Evolutionary conservation across 2,113 vertebrate genomes (phyloP).

Genomic region (Sander vitreus): DNA sequence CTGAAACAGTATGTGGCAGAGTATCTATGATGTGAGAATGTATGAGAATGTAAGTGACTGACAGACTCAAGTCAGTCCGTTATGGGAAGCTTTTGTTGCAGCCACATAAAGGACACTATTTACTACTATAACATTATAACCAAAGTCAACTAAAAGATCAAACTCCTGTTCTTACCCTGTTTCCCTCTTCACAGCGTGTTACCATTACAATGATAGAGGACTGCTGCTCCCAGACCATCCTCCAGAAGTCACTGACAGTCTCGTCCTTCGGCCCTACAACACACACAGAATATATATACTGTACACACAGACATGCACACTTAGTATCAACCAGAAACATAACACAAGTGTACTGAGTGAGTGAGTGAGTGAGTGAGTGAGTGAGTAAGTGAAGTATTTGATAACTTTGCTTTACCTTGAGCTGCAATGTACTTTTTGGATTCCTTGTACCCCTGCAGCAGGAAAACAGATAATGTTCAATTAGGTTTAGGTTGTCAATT

Average conservation of each 20-base stretch:
- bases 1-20: background rate
- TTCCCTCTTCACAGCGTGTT: slow-evolving; percentile 96
- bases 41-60: background rate
- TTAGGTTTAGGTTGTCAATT: background rate
- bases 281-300: slow-evolving; percentile 14
- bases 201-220: slow-evolving; percentile 98
- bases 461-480: slow-evolving; percentile 16
- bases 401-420: slow-evolving; percentile 87
- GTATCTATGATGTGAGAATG: background rate
- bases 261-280: slow-evolving; percentile 93
- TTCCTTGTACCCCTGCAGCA: slow-evolving; percentile 93
- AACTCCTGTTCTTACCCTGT: slow-evolving; percentile 83
- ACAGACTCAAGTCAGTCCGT: background rate
- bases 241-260: slow-evolving; percentile 95
- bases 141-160: background rate
- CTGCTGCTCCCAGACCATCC: slow-evolving; percentile 98
- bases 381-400: background rate
- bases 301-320: background rate
- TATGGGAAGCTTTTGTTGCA: background rate
- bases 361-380: background rate
- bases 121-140: background rate
- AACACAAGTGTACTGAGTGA: background rate
- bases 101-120: background rate
- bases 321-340: background rate
- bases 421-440: slow-evolving; percentile 97